Evolutionary conservation across 1,140 invertebrate genomes (phyloP).

Genomic region (Littorina saxatilis): DNA sequence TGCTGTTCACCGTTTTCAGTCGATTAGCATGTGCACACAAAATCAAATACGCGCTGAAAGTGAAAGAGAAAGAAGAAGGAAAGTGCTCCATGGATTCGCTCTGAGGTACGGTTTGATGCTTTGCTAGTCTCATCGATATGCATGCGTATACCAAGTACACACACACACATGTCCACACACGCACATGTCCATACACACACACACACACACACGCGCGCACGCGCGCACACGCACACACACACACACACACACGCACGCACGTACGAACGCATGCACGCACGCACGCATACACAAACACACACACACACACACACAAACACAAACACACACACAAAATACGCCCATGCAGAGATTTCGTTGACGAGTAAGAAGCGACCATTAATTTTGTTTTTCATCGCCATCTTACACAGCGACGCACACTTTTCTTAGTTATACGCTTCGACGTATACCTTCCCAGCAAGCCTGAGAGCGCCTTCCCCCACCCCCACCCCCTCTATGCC

Average conservation of each 20-base stretch:
- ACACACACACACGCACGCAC: too few relatives aligned
- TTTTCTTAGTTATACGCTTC: neutral
- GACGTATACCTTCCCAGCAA: neutral
- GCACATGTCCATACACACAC: conserved; percentile 8
- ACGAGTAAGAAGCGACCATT: neutral
- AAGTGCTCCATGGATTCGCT: too few relatives aligned
- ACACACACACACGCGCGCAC: neutral
- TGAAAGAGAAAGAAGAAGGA: too few relatives aligned
- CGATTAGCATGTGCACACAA: neutral
- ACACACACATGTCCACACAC: neutral
- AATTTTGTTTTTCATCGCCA: neutral
- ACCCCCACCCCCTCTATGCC: too few relatives aligned
- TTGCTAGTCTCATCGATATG: neutral
- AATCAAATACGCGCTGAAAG: neutral
- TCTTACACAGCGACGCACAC: neutral
- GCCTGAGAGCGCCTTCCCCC: too few relatives aligned
- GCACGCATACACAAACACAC: too few relatives aligned
- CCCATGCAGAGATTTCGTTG: neutral
- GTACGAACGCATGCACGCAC: too few relatives aligned
- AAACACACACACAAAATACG: too few relatives aligned
- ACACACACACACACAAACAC: too few relatives aligned
- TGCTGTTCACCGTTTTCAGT: neutral
- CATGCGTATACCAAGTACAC: neutral
- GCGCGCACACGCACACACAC: neutral
- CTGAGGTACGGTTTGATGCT: too few relatives aligned